Percentiles rank a stretch among this genome's conserved stretches.
Conservation (phyloP, 2,113 vertebrate species). For the Lophochroa leadbeateri region DNA sequence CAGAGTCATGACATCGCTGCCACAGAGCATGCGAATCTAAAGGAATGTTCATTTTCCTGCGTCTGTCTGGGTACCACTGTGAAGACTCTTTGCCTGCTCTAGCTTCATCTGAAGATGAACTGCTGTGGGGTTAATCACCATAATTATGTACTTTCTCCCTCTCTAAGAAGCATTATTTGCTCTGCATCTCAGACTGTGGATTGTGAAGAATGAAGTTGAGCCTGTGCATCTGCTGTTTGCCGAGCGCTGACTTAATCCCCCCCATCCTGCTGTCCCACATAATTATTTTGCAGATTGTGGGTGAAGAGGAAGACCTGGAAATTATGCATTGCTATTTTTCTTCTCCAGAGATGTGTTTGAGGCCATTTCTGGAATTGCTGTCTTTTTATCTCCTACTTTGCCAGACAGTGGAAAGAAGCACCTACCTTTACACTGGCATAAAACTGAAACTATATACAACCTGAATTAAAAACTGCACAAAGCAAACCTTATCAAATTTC, state of each 20-base stretch:
- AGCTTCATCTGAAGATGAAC: slow-evolving; percentile 4
- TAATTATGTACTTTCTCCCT: slow-evolving; percentile 3
- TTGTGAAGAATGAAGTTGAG: background rate
- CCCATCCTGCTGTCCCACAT: background rate
- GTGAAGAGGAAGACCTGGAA: background rate
- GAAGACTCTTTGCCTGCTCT: background rate
- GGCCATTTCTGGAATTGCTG: background rate
- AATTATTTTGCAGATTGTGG: background rate
- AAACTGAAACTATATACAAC: background rate
- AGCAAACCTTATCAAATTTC: slow-evolving; percentile 51
- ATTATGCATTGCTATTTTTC: background rate
- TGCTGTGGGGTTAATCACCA: background rate
- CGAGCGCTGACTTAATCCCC: background rate
- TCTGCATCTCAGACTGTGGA: background rate
- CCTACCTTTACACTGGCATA: background rate
- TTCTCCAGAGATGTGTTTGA: background rate
- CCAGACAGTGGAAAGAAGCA: background rate
- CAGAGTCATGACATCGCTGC: background rate
- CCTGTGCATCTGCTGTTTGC: background rate
- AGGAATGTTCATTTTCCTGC: background rate
- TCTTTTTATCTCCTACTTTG: background rate
- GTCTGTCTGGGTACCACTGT: background rate
- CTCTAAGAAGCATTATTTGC: slow-evolving; percentile 9
- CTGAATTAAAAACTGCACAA: slow-evolving; percentile 18
- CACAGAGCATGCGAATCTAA: background rate